Conservation (phyloP, 2,888 invertebrate species). For the Drosophila peninsularis region DNA sequence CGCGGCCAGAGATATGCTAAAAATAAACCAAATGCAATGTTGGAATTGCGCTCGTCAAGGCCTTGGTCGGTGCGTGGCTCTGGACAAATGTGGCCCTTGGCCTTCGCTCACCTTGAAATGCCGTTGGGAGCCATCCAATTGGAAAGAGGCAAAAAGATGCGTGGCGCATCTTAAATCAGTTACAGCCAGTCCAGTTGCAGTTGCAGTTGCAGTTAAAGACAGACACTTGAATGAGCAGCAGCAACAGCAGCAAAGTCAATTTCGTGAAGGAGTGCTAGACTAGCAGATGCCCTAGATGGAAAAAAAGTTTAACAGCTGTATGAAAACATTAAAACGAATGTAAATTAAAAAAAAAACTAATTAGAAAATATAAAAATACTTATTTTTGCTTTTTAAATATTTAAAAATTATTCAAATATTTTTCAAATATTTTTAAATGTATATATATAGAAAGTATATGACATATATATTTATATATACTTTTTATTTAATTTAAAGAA, state of each 20-base stretch:
- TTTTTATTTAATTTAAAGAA: too few species aligned
- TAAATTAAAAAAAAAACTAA: neutral
- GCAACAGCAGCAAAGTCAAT: slow-evolving; percentile 11
- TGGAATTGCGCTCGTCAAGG: slow-evolving; percentile 25
- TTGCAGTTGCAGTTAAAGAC: slow-evolving; percentile 33
- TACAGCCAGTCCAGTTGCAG: slow-evolving; percentile 44
- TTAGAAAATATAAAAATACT: too few species aligned
- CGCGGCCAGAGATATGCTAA: slow-evolving; percentile 55
- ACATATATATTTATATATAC: neutral
- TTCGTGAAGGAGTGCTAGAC: neutral
- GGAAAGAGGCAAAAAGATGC: slow-evolving; percentile 34
- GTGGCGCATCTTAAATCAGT: slow-evolving; percentile 55
- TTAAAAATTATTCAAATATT: neutral
- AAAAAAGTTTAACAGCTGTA: neutral
- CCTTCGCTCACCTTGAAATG: slow-evolving; percentile 85
- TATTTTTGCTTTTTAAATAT: neutral
- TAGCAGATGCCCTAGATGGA: neutral
- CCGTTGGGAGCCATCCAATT: slow-evolving; percentile 54
- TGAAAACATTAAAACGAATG: neutral
- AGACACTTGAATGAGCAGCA: slow-evolving; percentile 27
- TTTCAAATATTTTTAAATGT: neutral
- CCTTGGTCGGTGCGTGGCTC: slow-evolving; percentile 49
- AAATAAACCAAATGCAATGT: slow-evolving; percentile 65
- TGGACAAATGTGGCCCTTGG: slow-evolving; percentile 83
- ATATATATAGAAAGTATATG: too few species aligned